These are phyloP conservation scores for Drosophila miranda DNA, from an alignment of 1,140 invertebrate species.

Conservation along the genomic window DNA sequence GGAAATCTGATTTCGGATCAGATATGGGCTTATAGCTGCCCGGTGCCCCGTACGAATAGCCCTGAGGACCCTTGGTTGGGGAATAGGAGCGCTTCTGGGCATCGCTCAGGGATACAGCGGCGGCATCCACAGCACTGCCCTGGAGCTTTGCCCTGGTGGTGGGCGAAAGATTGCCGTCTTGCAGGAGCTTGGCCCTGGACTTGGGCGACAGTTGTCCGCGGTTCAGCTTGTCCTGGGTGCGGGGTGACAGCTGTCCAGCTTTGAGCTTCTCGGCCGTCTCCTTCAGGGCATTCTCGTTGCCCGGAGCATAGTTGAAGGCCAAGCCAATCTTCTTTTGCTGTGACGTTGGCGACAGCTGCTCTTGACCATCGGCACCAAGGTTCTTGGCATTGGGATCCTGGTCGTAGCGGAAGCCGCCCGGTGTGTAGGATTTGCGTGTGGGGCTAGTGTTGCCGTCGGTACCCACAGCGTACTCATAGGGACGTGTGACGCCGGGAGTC, in stretches of 20 bases:
- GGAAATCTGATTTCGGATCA: slow-evolving; percentile 76
- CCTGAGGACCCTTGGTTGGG: slow-evolving; percentile 69
- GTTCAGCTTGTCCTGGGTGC: slow-evolving; percentile 84
- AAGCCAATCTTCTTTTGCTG: slow-evolving; percentile 88
- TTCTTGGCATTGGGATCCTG: slow-evolving; percentile 84
- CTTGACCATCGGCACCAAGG: slow-evolving; percentile 83
- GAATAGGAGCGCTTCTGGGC: slow-evolving; percentile 78
- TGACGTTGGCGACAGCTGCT: slow-evolving; percentile 85
- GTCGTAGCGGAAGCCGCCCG: slow-evolving; percentile 90
- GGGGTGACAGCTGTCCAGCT: slow-evolving; percentile 82
- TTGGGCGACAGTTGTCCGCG: slow-evolving; percentile 86
- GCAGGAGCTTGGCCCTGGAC: slow-evolving; percentile 85
- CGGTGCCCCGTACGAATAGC: slow-evolving; percentile 72
- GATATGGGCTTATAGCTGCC: slow-evolving; percentile 75
- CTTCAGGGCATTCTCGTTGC: slow-evolving; percentile 88
- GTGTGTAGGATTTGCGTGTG: slow-evolving; percentile 86
- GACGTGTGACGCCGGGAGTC: slow-evolving; percentile 83
- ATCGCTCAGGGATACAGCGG: slow-evolving; percentile 68
- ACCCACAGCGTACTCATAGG: slow-evolving; percentile 84
- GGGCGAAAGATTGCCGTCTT: slow-evolving; percentile 83
- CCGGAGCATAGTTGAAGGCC: slow-evolving; percentile 94
- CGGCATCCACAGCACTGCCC: slow-evolving; percentile 73
- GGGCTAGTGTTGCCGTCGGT: slow-evolving; percentile 84
- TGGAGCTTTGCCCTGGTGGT: slow-evolving; percentile 77
- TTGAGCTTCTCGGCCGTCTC: slow-evolving; percentile 89